Base-by-base conservation (phyloP, 2,888 invertebrate genomes). In the Oscheius myriophilus region DNA sequence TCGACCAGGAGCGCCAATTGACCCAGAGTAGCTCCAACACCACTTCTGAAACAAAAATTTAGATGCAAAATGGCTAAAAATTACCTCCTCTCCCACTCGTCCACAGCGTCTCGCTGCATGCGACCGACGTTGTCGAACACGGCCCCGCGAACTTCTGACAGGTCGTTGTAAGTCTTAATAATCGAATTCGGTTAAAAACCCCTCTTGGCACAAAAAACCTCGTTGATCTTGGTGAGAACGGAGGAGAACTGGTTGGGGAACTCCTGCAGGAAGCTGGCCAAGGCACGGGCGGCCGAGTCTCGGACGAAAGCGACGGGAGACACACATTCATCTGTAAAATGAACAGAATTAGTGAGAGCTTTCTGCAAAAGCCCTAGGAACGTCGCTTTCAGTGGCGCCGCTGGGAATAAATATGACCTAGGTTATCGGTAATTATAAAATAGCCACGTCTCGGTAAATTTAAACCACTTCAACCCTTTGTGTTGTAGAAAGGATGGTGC, bases 81-180 rank as follows among this genome's bases (percentile, higher is more conserved):
- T 6, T 43, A 59, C 70, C 98, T 90, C 9, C 93, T 92, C 74
- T 92, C 92, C 94, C 95, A 97, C 82, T 92, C 92, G 88, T 98
- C 97, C 66, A 93, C 90, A 79, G 92, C 92, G 83, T 92, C 92
- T 9, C 86, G 82, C 46, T 94, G 90, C 86, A 93, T 92, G 75
- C 97, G 91, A 16, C 96, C 96, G 89, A 97, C 94, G 87, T 93
- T 92, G 88, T 98, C 96, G 78, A 93, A 88, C 86, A 86, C 81
- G 11, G 88, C 87, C 0, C 87, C 87, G 4, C 87, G 86, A 65
- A 88, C 77, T 87, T 75, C 63, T 6, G 67, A 71, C 33, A 80
- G 69, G 14, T 76, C 72, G 11, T 61, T 45, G 71, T 79, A 80
- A 43, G 61, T 54, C 68, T 74, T 33, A 53, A 61, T 53, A 33